phyloP scores from a whole-genome alignment of 2,797 vertebrate species.

The Paramormyrops hopkinsi region DNA sequence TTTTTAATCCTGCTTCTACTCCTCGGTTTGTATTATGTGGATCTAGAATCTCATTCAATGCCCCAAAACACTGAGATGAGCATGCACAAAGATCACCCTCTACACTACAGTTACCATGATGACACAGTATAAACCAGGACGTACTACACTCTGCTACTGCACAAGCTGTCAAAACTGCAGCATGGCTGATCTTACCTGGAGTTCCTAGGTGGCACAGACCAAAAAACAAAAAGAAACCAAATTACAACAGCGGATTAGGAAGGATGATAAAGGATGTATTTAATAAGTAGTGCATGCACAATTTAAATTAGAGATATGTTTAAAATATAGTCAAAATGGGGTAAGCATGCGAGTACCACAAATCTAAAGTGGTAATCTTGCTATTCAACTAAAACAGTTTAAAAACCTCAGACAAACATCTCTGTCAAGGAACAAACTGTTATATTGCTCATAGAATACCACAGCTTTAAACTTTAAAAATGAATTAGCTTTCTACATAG shows the following conservation, averaged over 20 bases:
- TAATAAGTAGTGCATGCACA: not conserved
- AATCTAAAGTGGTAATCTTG: not conserved
- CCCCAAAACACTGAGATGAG: slow-evolving; percentile 23
- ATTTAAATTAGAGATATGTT: slow-evolving; percentile 16
- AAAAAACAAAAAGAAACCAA: slow-evolving; percentile 64
- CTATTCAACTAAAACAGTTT: not conserved
- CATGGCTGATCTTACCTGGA: slow-evolving; percentile 82
- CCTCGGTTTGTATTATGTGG: slow-evolving; percentile 3
- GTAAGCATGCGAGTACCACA: not conserved
- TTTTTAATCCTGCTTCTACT: not conserved
- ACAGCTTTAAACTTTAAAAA: not conserved
- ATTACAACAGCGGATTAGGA: slow-evolving; percentile 33
- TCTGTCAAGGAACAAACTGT: not conserved
- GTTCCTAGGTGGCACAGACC: slow-evolving; percentile 87
- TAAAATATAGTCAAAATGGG: not conserved
- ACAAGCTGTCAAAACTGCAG: slow-evolving; percentile 25
- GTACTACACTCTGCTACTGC: slow-evolving; percentile 35
- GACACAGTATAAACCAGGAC: slow-evolving; percentile 6
- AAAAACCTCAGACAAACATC: not conserved
- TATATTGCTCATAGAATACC: not conserved
- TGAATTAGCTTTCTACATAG: not conserved
- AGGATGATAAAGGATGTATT: slow-evolving; percentile 22
- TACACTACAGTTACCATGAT: slow-evolving; percentile 5
- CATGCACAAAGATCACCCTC: slow-evolving; percentile 29
- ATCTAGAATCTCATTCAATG: slow-evolving; percentile 26